Percentiles rank a stretch among this genome's conserved stretches.
phyloP scores from a whole-genome alignment of 2,113 vertebrate species.

The Larimichthys crocea region DNA sequence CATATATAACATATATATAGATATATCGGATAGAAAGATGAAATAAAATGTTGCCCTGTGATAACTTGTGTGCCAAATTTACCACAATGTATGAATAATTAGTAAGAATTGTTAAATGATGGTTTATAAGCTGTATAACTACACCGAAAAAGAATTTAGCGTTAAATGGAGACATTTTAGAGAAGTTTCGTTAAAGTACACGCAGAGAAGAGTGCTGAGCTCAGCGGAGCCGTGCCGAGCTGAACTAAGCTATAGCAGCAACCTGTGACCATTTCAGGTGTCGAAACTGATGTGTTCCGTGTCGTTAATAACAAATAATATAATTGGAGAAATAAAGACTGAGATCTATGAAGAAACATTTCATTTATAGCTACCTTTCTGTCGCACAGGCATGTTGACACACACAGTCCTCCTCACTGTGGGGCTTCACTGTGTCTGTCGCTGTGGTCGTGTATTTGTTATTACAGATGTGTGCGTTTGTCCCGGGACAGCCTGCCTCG shows the following conservation, averaged over 20 bases:
- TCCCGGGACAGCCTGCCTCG: slow-evolving; percentile 55
- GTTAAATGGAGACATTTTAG: background rate
- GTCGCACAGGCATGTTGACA: slow-evolving; percentile 76
- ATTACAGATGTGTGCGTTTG: slow-evolving; percentile 65
- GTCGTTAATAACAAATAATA: background rate
- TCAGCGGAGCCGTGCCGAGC: no score
- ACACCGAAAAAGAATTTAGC: rapidly evolving
- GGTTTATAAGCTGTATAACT: rapidly evolving
- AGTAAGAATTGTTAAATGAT: rapidly evolving
- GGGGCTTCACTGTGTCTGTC: slow-evolving; percentile 1
- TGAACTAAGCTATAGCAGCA: background rate
- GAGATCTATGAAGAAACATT: background rate
- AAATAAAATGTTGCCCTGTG: background rate
- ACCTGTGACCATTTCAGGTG: background rate
- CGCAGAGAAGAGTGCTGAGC: background rate
- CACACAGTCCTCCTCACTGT: slow-evolving; percentile 12
- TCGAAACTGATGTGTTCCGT: background rate
- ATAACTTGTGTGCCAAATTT: slow-evolving; percentile 7
- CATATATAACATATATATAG: no score
- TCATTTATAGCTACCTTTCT: slow-evolving; percentile 70
- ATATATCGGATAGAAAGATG: background rate
- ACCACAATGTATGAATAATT: background rate
- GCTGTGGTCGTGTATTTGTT: slow-evolving; percentile 34
- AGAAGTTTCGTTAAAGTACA: background rate
- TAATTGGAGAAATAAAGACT: background rate